Evolutionary conservation across 2,888 invertebrate genomes (phyloP), one percentile per base, ranked within the genome.

Genomic region (Lycocerus yunnanus): DNA sequence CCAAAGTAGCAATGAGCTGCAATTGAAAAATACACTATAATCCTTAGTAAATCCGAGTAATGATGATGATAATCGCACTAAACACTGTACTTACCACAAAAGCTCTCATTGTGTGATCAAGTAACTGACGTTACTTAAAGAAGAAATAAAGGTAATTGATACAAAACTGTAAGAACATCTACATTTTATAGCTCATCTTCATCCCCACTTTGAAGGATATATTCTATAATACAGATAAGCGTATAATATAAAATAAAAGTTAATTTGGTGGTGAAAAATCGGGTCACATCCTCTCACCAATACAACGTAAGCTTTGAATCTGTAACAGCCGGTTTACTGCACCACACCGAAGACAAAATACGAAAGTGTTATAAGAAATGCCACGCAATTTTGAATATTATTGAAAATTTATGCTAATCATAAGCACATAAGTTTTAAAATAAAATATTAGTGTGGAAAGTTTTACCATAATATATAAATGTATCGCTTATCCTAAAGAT

Each of bases 1-100:
- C 90, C 79, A 90, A 79, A 15, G 83, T 79, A 81, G 81, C 83
- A 70, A 81, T 75, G 77, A 84, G 81, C 83, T 84, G 79, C 72
- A 83, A 80, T 66, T 77, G 75, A 75, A 74, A 70, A 68, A 67
- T 20, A 67, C 77, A 75, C 77, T 74, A 71, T 74, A 75, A 73
- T 77, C 76, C 74, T 27, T 24, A 66, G 60, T 18, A 15, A 58
- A 43, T 70, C 18, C 72, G 43, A 43, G 60, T n/a, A 66, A 27
- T n/a, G 61, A 63, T 63, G 15, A 15, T 68, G 43, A 43, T 43
- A n/a, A 8, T 43, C 59, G 15, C 77, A 71, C 71, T 58, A 20
- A 18, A 15, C 66, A 69, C 73, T 58, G 15, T 80, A 85, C 85
- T 85, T 84, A 85, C 85, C 83, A 84, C 82, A 73, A 84, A 82